Percentiles rank a stretch among this genome's conserved stretches.
phyloP scores from a whole-genome alignment of 2,113 vertebrate genomes.

The Phrynocephalus versicolor region DNA sequence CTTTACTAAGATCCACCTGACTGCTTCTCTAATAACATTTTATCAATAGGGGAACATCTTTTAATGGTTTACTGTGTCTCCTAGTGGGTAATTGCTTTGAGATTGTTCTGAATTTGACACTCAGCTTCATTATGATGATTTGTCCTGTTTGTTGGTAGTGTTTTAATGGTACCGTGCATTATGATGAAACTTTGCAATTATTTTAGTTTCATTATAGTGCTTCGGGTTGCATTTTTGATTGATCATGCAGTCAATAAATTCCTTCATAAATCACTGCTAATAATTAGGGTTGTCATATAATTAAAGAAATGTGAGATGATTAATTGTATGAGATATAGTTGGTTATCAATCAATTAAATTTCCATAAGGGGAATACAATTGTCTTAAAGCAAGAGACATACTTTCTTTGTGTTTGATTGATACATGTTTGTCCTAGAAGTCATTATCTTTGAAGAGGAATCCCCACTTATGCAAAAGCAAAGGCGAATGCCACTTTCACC shows the following conservation, averaged over 20 bases:
- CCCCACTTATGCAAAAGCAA: not conserved
- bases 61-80: no score
- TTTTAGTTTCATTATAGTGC: not conserved
- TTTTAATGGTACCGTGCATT: no score
- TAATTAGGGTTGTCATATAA: not conserved
- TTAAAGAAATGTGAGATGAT: not conserved
- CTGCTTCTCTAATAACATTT: not conserved
- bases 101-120: not conserved
- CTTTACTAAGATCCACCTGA: not conserved
- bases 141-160: not conserved
- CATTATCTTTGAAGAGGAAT: not conserved
- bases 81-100: not conserved
- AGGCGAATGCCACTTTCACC: not conserved
- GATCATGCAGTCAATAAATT: not conserved
- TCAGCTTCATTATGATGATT: not conserved
- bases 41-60: not conserved
- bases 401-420: not conserved
- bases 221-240: not conserved
- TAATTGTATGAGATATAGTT: not conserved
- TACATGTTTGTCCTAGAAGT: not conserved
- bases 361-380: not conserved
- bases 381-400: not conserved
- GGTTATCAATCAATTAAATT: not conserved
- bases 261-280: not conserved
- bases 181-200: not conserved